phyloP scores from a whole-genome alignment of 2,888 invertebrate genomes.

The Lasioglossum pauxillum region DNA sequence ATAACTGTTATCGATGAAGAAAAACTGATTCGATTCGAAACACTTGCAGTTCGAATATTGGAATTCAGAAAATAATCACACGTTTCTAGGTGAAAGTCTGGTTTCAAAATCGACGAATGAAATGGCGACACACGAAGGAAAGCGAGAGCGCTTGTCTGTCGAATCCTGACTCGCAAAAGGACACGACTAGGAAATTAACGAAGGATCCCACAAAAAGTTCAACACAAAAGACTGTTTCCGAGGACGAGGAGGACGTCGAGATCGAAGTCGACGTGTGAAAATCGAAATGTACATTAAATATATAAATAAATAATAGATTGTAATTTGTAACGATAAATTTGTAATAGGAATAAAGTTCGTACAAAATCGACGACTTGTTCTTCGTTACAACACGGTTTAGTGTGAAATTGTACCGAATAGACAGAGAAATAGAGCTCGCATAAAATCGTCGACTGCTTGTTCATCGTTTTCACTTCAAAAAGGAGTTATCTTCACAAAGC shows the following conservation, averaged over 20 bases:
- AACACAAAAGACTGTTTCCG: constrained; percentile 43
- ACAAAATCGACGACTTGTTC: neutral
- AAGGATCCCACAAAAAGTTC: constrained; percentile 42
- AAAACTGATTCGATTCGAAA: no score
- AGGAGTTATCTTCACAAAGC: constrained; percentile 16
- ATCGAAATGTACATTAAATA: constrained; percentile 18
- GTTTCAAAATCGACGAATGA: constrained; percentile 97
- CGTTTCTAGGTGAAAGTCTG: constrained; percentile 93
- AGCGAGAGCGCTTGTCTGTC: constrained; percentile 78
- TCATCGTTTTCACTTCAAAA: neutral
- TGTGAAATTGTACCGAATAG: neutral
- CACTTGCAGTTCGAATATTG: neutral
- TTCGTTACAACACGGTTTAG: neutral
- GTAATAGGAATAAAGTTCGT: constrained; percentile 43
- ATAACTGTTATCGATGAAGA: no score
- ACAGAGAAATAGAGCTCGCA: neutral
- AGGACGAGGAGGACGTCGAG: constrained; percentile 75
- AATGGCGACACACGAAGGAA: constrained; percentile 93
- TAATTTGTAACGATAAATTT: constrained; percentile 25
- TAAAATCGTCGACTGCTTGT: neutral
- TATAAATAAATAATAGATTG: no score
- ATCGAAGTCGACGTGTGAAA: constrained; percentile 77
- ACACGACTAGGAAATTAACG: constrained; percentile 48
- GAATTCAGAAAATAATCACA: neutral
- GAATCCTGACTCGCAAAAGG: constrained; percentile 72